phyloP scores from a whole-genome alignment of 2,888 invertebrate species.

The Ochropleura leucogaster region DNA sequence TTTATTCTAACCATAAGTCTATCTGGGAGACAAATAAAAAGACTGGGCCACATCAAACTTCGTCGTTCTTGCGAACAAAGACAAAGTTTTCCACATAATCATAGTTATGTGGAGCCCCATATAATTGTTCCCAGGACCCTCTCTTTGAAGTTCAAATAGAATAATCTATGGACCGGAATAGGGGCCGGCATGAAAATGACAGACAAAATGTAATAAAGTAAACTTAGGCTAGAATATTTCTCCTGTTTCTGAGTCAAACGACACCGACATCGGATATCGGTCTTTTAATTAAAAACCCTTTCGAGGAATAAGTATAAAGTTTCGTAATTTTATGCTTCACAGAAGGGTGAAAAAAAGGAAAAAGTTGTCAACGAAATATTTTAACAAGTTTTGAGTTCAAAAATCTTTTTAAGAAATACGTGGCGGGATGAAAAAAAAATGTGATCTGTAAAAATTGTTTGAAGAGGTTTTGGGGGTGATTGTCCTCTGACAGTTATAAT shows the following conservation, averaged over 20 bases:
- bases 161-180: slow-evolving; percentile 50
- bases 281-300: slow-evolving; percentile 63
- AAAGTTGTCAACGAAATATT: slow-evolving; percentile 51
- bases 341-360: slow-evolving; percentile 40
- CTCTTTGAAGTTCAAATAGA: slow-evolving; percentile 57
- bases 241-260: slow-evolving; percentile 50
- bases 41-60: slow-evolving; percentile 52
- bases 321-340: slow-evolving; percentile 54
- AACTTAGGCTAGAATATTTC: slow-evolving; percentile 40
- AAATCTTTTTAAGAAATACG: slow-evolving; percentile 5
- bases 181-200: slow-evolving; percentile 43
- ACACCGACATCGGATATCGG: slow-evolving; percentile 56
- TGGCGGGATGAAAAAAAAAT: background rate
- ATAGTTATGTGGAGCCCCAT: slow-evolving; percentile 49
- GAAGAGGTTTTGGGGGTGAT: background rate
- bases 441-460: background rate
- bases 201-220: slow-evolving; percentile 47
- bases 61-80: slow-evolving; percentile 45
- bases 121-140: slow-evolving; percentile 60
- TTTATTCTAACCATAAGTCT: slow-evolving; percentile 54
- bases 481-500: background rate
- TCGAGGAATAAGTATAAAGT: slow-evolving; percentile 45
- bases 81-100: slow-evolving; percentile 61
- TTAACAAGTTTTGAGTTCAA: slow-evolving; percentile 40
- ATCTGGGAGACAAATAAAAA: slow-evolving; percentile 61